Evolutionary conservation across 2,797 vertebrate genomes (phyloP).

Genomic region (Xenentodon cancila): DNA sequence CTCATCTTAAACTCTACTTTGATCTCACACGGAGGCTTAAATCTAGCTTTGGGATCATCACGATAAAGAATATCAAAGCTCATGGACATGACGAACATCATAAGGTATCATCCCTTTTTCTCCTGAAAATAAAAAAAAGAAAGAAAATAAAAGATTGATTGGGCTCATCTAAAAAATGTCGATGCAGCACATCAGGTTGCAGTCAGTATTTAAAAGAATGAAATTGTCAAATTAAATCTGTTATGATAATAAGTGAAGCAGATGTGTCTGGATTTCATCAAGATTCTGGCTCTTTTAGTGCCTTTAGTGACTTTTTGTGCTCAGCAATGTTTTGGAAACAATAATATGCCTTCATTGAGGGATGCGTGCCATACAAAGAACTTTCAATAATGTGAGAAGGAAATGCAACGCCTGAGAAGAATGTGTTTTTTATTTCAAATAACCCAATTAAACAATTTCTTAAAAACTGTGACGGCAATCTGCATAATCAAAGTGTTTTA

Average conservation of each 20-base stretch:
- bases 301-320: slow-evolving; percentile 20
- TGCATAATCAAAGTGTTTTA: slow-evolving; percentile 49
- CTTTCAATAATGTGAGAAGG: slow-evolving; percentile 43
- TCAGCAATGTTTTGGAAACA: slow-evolving; percentile 35
- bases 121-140: no score
- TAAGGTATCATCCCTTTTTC: no score
- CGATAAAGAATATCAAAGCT: no score
- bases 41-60: no score
- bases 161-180: slow-evolving; percentile 16
- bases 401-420: slow-evolving; percentile 22
- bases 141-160: slow-evolving; percentile 26
- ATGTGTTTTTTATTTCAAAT: slow-evolving; percentile 53
- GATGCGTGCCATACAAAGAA: slow-evolving; percentile 21
- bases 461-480: slow-evolving; percentile 29
- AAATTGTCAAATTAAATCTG: slow-evolving; percentile 49
- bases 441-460: slow-evolving; percentile 39
- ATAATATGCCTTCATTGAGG: slow-evolving; percentile 31
- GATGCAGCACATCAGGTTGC: slow-evolving; percentile 11
- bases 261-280: slow-evolving; percentile 43
- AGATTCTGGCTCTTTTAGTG: slow-evolving; percentile 19
- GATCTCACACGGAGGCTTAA: no score
- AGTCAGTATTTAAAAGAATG: slow-evolving; percentile 36
- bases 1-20: no score
- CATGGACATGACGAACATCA: no score
- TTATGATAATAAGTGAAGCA: slow-evolving; percentile 49